A percentile compares a stretch with the other conserved stretches of the same genome.
These are phyloP conservation scores for Carapus acus DNA, from an alignment of 2,797 vertebrate genomes.

Conservation along the genomic window DNA sequence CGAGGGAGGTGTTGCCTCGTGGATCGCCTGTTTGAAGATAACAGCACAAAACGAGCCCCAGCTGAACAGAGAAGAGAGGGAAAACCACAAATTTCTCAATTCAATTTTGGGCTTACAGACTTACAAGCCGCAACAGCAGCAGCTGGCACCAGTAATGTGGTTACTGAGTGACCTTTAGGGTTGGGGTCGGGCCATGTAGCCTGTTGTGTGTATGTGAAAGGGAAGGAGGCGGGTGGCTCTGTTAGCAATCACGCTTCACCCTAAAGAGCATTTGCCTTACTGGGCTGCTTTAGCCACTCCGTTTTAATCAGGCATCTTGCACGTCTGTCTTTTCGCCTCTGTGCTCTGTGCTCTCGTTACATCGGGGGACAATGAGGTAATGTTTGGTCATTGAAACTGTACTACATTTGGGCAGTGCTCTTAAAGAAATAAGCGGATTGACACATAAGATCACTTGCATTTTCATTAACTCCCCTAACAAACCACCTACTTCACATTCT, in stretches of 20 bases:
- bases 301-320: too few species aligned
- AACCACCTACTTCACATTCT: conserved; percentile 64
- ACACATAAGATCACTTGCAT: conserved; percentile 55
- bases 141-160: conserved; percentile 92
- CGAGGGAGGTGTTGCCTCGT: conserved; percentile 42
- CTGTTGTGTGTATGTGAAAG: conserved; percentile 64
- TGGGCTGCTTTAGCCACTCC: conserved; percentile 47
- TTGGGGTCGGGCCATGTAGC: conserved; percentile 82
- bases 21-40: conserved; percentile 60
- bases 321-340: too few species aligned
- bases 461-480: conserved; percentile 59
- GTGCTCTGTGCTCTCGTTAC: too few species aligned
- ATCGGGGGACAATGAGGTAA: conserved; percentile 59
- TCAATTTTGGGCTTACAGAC: conserved; percentile 86
- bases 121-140: conserved; percentile 69
- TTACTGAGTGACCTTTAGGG: conserved; percentile 80
- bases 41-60: conserved; percentile 10
- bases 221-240: conserved; percentile 47
- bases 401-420: conserved; percentile 62
- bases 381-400: conserved; percentile 59
- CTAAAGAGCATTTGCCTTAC: conserved; percentile 50
- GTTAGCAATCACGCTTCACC: conserved; percentile 49
- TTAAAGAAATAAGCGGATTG: conserved; percentile 48
- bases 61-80: conserved; percentile 66
- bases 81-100: conserved; percentile 90